Percentiles rank a stretch among this genome's conserved stretches.
Conservation (phyloP, 2,888 invertebrate species). For the Drosophila siamana region DNA sequence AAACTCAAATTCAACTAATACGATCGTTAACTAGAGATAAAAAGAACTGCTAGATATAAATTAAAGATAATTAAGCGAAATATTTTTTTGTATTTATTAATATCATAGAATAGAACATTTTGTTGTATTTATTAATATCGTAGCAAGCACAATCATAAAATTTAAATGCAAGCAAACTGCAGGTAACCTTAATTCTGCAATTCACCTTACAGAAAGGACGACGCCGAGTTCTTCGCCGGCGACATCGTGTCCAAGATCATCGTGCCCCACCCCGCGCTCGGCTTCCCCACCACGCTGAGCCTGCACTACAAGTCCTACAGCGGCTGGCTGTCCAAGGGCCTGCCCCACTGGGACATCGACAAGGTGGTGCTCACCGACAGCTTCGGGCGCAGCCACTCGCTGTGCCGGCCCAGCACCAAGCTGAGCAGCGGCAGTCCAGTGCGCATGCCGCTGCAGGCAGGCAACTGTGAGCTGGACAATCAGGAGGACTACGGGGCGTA, state of each 20-base stretch:
- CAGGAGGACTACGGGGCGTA: constrained; percentile 82
- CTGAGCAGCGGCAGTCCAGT: constrained; percentile 91
- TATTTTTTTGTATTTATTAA: no score
- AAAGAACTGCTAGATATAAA: no score
- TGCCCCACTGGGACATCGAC: constrained; percentile 92
- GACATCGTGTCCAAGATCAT: constrained; percentile 92
- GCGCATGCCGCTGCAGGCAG: constrained; percentile 90
- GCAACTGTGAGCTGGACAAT: constrained; percentile 90
- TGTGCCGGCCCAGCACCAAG: constrained; percentile 91
- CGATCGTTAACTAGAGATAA: no score
- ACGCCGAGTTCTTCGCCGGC: constrained; percentile 90
- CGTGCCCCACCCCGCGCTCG: constrained; percentile 94
- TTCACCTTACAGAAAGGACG: constrained; percentile 89
- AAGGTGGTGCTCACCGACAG: constrained; percentile 94
- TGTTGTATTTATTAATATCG: no score
- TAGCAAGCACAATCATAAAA: no score
- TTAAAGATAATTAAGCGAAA: no score
- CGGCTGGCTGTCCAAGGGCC: constrained; percentile 95
- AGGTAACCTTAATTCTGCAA: not conserved
- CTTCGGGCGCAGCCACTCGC: constrained; percentile 93
- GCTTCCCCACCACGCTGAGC: constrained; percentile 90
- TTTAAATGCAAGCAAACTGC: no score
- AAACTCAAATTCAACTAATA: no score
- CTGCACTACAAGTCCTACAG: constrained; percentile 94
- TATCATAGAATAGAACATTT: no score